Base-by-base conservation (phyloP, 2,797 vertebrate genomes). In the Amniataba percoides region DNA sequence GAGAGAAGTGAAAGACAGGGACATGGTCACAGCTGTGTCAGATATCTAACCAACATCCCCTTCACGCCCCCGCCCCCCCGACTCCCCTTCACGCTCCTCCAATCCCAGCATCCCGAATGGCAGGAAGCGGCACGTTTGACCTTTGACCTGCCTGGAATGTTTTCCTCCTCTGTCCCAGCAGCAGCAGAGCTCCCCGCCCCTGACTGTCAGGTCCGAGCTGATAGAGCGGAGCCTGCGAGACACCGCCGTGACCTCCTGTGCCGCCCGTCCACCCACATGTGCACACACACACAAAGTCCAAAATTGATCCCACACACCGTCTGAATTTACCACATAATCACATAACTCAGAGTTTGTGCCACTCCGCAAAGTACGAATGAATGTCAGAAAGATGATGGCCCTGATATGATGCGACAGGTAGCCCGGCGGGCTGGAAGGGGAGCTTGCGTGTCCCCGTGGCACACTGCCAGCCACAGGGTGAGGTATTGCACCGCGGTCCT, bases 121-220 rank as follows among this genome's bases (percentile, higher is more conserved):
- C 89, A 92, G 93, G 93, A 93, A 93, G 87, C 31, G 64, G 68
- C 70, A 61, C 43, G 18, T 87, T 89, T 89, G 87, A 81, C 88
- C 88, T 91, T 87, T 92, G 88, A 91, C 90, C 87, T 48, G 13
- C 49, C 79, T 86, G 89, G 88, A 92, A 89, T 92, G 87, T 85
- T 89, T 84, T 79, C 77, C 82, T 90, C 57, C 55, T 74, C 78
- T 48, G 75, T 83, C 78, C 78, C 66, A 39, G 81, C 67, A 23
- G 57, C 52, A 14, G 55, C 60, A 48, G 48, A 60, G 67, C 66
- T 65, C 77, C 25, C 63, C 21, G 36, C 48, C 48, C 67, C 78
- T 39, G 60, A 74, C 16, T 39, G 69, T 72, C 55, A 31, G 34
- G 34, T 19, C 52, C 16, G 39, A 72, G 75, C 75, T 87, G 84